Conservation (phyloP, 2,797 vertebrate genomes). For the Gobionotothen gibberifrons region DNA sequence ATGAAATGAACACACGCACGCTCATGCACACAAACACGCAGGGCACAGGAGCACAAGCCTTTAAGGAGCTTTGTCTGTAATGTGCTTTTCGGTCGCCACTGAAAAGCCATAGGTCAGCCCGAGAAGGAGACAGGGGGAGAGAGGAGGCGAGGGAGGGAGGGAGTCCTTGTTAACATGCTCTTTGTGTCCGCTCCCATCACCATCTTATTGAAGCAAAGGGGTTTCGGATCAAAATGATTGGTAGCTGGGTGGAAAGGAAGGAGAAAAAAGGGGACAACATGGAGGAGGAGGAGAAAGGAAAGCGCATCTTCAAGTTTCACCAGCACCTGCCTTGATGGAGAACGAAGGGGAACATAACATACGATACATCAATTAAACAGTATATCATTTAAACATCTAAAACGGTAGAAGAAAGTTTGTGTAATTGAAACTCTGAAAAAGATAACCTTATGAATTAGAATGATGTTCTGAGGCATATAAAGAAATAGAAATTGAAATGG, state of each 20-base stretch:
- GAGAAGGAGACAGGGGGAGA: slow-evolving; percentile 43
- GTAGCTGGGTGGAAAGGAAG: slow-evolving; percentile 27
- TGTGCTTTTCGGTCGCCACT: slow-evolving; percentile 73
- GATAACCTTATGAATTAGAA: no score
- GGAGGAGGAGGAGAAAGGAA: slow-evolving; percentile 17
- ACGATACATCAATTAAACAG: no score
- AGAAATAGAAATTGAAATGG: no score
- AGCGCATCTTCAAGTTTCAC: slow-evolving; percentile 29
- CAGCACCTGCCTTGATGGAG: slow-evolving; percentile 43
- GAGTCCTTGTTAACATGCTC: slow-evolving; percentile 75
- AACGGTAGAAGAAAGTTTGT: no score
- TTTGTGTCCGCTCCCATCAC: slow-evolving; percentile 71
- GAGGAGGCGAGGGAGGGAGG: slow-evolving; percentile 26
- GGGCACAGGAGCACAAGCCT: slow-evolving; percentile 61
- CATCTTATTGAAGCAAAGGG: slow-evolving; percentile 44
- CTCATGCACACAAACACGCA: not conserved
- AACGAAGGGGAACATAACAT: not conserved
- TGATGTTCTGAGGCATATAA: no score
- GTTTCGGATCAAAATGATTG: slow-evolving; percentile 64
- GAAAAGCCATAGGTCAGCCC: slow-evolving; percentile 69
- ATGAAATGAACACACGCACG: slow-evolving; percentile 28
- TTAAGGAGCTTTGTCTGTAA: slow-evolving; percentile 82
- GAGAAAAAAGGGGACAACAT: not conserved
- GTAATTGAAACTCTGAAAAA: no score
- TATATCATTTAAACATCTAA: no score